Evolutionary conservation across 2,113 vertebrate genomes (phyloP), one percentile per base, ranked within the genome.

Genomic region (Alligator mississippiensis): DNA sequence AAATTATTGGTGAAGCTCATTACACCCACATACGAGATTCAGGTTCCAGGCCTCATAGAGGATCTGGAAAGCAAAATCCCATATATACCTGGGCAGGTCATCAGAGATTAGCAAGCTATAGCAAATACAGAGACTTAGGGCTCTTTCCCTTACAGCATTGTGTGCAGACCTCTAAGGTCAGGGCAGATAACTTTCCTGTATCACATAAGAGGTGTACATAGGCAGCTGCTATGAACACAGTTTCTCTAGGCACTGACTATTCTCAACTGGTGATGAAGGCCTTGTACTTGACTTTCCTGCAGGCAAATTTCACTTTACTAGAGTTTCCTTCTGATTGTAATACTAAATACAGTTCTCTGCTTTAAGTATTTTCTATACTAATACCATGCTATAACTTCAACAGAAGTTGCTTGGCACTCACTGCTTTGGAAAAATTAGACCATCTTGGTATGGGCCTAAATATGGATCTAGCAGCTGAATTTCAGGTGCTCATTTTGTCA

Each of bases 51-150:
- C 15, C 82, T 66, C 59, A 58, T 3, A 24, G 0, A 59, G 38
- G 54, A 75, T 54, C 5, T 4, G 47, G 81, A 66, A 76, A 18
- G 64, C 30, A 68, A 60, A 12, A 25, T 27, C 54, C 34, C 13
- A 61, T 2, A 0, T 2, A 2, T 0, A 0, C 9, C 68, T 77
- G 59, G 1, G 4, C 21, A 28, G 30, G 11, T 28, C 3, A 0
- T 61, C 25, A 16, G 13, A 72, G 64, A 61, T 19, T 58, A 91
- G 57, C 18, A 2, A 8, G 34, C 63, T 27, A 30, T 1, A 9
- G 58, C 2, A 21, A 66, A 8, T 25, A 76, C 47, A 47, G 47
- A 47, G 47, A 47, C 47, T 9, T 47, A 38, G 47, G 47, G 47
- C 47, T 47, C 47, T 47, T 47, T 47, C 7, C 47, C 6, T 47